A percentile compares a stretch with the other conserved stretches of the same genome.
Conservation (phyloP, 2,797 vertebrate species). For the Heteromormyrus szaboi region DNA sequence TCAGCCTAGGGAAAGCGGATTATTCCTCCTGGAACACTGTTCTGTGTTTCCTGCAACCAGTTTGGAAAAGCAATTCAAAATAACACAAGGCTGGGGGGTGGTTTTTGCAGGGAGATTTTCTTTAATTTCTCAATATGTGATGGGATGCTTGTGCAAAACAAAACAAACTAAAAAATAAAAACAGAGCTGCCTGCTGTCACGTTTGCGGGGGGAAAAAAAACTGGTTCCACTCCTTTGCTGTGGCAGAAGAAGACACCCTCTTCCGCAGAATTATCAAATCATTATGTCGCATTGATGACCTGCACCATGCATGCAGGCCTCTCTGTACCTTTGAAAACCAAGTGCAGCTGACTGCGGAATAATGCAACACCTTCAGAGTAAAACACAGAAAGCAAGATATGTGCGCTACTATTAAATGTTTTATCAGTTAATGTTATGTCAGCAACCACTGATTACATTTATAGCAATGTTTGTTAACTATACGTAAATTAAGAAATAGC, state of each 20-base stretch:
- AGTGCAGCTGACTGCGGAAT: not conserved
- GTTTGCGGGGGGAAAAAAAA: not conserved
- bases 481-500: not conserved
- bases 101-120: not conserved
- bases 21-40: conserved; percentile 62
- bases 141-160: not conserved
- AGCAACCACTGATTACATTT: not conserved
- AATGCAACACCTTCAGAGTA: not conserved
- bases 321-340: not conserved
- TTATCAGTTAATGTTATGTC: not conserved
- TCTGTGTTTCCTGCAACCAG: conserved; percentile 31
- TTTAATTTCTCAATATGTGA: not conserved
- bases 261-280: not conserved
- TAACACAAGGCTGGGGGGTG: not conserved
- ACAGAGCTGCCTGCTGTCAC: not conserved
- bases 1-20: conserved; percentile 53
- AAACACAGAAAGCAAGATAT: not conserved
- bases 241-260: not conserved
- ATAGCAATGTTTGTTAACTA: conserved; percentile 9
- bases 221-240: not conserved
- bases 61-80: not conserved
- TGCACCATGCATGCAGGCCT: not conserved
- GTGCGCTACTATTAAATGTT: not conserved
- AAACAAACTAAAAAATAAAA: not conserved
- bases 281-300: not conserved